Conservation (phyloP, 2,888 invertebrate species). For the Formica aserva region DNA sequence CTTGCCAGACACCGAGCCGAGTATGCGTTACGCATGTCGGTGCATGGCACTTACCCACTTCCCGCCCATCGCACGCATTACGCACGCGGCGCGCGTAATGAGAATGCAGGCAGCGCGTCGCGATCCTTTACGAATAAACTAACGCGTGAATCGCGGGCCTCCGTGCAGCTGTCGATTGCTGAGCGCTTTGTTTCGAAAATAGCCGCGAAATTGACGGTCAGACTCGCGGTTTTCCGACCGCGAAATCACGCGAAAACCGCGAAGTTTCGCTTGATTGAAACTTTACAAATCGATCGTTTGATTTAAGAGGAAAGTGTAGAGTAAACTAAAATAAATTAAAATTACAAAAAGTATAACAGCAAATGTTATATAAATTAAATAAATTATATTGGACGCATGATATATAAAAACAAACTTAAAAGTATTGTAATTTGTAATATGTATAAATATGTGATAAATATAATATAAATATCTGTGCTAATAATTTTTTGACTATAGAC, state of each 20-base stretch:
- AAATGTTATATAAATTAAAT: neutral
- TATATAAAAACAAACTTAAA: neutral
- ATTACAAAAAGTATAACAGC: neutral
- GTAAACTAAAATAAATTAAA: neutral
- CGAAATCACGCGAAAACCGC: slow-evolving; percentile 24
- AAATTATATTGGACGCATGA: neutral
- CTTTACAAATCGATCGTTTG: slow-evolving; percentile 14
- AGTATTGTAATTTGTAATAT: neutral
- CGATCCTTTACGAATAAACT: slow-evolving; percentile 52
- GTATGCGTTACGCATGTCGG: slow-evolving; percentile 58
- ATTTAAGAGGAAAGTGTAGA: neutral
- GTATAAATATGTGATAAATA: neutral
- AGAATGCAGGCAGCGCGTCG: slow-evolving; percentile 32
- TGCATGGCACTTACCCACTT: slow-evolving; percentile 47
- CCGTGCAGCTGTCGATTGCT: slow-evolving; percentile 54
- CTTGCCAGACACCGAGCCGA: slow-evolving; percentile 66
- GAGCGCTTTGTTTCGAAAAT: slow-evolving; percentile 48
- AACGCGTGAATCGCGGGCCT: slow-evolving; percentile 23
- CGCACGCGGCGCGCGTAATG: slow-evolving; percentile 29
- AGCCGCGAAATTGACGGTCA: slow-evolving; percentile 35
- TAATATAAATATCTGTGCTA: neutral
- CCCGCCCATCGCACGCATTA: slow-evolving; percentile 36
- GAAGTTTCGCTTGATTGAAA: slow-evolving; percentile 13
- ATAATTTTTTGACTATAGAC: neutral
- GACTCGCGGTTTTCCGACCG: slow-evolving; percentile 15